Base-by-base conservation (phyloP, 2,888 invertebrate genomes). In the Stictocephala bisonia region DNA sequence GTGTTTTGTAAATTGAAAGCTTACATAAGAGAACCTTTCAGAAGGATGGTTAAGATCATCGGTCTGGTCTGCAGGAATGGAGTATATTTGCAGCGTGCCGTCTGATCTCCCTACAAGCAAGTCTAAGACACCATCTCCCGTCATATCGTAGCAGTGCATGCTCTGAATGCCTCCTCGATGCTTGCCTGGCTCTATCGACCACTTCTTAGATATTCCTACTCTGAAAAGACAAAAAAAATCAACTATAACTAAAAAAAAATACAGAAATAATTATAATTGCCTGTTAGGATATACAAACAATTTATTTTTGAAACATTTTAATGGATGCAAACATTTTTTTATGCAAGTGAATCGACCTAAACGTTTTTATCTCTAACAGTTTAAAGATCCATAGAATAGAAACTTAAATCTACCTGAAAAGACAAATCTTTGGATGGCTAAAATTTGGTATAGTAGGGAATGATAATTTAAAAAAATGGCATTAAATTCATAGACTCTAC, bases 21-120 rank as follows among this genome's bases (percentile, higher is more conserved):
- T 80, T 77, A 82, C 82, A 78, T 82, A 81, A 58, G 79, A 79
- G 74, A 80, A 82, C 70, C 79, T 78, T 69, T 81, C 78, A 24
- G 80, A 75, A 6, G 80, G 80, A n/a, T 79, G 77, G 31, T 78
- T 77, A n/a, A 78, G 74, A 35, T 80, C 80, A 27, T 85, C 85
- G 73, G 84, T 81, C 0, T 85, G 86, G 72, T 86, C 86, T 56
- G 82, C 84, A 26, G 87, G 85, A 44, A 88, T 81, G 22, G 88
- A 86, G 78, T 93, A 91, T 11, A 96, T 88, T 78, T 97, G 95
- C 67, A 98, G 87, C 40, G 90, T 89, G 9, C 98, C 98, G 85
- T 97, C 96, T 77, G 93, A 91, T 48, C 96, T 90, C 2, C 96
- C 97, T 78, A 97, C 90, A 20, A 93, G 85, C 67, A 96, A 87